Evolutionary conservation across 2,113 vertebrate species (phyloP), one percentile per base, ranked within the genome.

Genomic region (Passer domesticus): DNA sequence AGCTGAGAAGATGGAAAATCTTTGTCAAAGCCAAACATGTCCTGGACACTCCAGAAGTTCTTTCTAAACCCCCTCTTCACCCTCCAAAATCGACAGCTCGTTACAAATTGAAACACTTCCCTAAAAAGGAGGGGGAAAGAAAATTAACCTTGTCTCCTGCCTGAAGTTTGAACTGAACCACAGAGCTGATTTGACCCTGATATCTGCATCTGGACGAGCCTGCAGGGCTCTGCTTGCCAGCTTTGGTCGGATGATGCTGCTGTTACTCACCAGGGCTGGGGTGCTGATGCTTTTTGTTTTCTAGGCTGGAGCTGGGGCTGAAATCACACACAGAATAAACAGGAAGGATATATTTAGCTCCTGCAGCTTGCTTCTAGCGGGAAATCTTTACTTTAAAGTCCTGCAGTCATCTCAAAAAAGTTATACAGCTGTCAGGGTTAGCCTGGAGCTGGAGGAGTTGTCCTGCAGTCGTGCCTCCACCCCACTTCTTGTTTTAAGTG

Each of bases 261-360:
- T 11, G 1, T 96, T 80, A 83, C 68, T 80, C 90, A 90, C 79
- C 85, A 35, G 59, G 83, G 55, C 59, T 47, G 47, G 43, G 44
- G 59, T 70, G 55, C 83, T 37, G 59, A 73, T 93, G 80, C 85
- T 46, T 62, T 96, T 77, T 92, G 72, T 66, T 92, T 83, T 50
- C 52, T 66, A n/a, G 94, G 67, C 78, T 62, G 82, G 15, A 94
- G 87, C 75, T 92, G 30, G 91, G 92, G 87, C 88, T 93, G 89
- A 86, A 94, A 90, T 92, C 94, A 87, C 90, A 80, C 79, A 72
- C 60, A 96, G 69, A 81, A 79, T 93, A 96, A 97, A 97, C 96
- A 97, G 95, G 95, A 97, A 96, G 91, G 94, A 92, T 97, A 96
- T 90, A 83, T 97, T 97, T 96, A 96, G 76, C 76, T 92, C 63